Conservation (phyloP, 2,797 vertebrate species). For the Dendrocincla tyrannina region DNA sequence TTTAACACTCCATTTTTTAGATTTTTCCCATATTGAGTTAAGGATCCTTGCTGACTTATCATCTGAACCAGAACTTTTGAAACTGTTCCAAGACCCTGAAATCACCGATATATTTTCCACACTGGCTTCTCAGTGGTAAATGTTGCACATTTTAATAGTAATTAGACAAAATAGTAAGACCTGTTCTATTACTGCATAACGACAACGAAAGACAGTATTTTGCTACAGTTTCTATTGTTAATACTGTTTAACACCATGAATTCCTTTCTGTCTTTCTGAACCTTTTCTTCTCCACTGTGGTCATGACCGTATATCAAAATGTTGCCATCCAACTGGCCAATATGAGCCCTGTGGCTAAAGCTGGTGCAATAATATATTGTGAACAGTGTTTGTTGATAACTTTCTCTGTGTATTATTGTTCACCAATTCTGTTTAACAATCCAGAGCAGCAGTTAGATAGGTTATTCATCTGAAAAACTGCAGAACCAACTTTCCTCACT, state of each 20-base stretch:
- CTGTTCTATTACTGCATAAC: neutral
- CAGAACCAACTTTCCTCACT: neutral
- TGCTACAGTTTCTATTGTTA: neutral
- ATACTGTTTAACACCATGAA: neutral
- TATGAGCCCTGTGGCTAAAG: neutral
- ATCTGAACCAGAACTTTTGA: constrained; percentile 88
- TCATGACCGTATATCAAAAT: neutral
- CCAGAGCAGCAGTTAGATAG: neutral
- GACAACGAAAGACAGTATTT: neutral
- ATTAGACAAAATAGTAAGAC: neutral
- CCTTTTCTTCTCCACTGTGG: neutral
- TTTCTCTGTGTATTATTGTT: neutral
- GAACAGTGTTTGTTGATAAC: neutral
- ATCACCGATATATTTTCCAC: constrained; percentile 85
- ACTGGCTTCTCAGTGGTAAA: constrained; percentile 89
- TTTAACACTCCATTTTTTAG: constrained; percentile 67
- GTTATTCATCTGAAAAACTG: neutral
- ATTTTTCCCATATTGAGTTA: constrained; percentile 94
- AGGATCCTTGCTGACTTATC: constrained; percentile 92
- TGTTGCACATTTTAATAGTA: neutral
- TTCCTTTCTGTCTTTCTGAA: neutral
- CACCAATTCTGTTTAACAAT: neutral
- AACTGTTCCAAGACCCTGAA: constrained; percentile 83
- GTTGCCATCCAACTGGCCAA: neutral
- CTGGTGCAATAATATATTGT: neutral